Conservation (phyloP, 2,113 vertebrate genomes). For the Corythornis madagascariensis region DNA sequence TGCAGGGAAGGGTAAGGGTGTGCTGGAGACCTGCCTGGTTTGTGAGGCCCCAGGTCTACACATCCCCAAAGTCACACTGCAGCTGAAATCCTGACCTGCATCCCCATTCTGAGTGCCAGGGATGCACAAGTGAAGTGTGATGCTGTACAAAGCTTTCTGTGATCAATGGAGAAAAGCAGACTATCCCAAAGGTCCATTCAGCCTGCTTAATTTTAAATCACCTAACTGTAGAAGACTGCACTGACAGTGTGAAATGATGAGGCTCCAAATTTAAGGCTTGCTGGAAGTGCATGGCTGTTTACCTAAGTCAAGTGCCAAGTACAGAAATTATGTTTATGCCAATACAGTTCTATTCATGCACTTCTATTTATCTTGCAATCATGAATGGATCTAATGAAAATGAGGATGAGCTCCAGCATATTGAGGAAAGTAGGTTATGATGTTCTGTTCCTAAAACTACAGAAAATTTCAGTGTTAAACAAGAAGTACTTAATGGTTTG, state of each 20-base stretch:
- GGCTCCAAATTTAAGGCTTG: not conserved
- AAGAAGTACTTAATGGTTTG: not conserved
- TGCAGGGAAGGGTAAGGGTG: not conserved
- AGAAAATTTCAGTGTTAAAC: not conserved
- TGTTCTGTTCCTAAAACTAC: conserved; percentile 25
- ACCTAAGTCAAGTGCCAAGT: conserved; percentile 15
- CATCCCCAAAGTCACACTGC: not conserved
- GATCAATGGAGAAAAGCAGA: not conserved
- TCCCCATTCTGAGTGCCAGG: fast-evolving
- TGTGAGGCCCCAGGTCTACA: not conserved
- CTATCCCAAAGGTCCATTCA: not conserved
- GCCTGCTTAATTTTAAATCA: not conserved
- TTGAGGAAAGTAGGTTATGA: conserved; percentile 33
- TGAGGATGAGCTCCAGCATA: conserved; percentile 6
- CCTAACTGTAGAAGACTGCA: not conserved
- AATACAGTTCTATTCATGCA: conserved; percentile 36
- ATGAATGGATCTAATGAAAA: conserved; percentile 34
- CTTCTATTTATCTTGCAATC: not conserved
- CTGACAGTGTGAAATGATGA: not conserved
- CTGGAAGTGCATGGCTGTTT: conserved; percentile 16
- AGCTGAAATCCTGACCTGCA: not conserved
- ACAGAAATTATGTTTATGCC: conserved; percentile 43
- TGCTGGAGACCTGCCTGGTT: fast-evolving
- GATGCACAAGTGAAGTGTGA: fast-evolving
- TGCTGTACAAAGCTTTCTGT: not conserved